A percentile compares a stretch with the other conserved stretches of the same genome.
phyloP scores from a whole-genome alignment of 2,888 invertebrate genomes.

The Drosophila siamana region DNA sequence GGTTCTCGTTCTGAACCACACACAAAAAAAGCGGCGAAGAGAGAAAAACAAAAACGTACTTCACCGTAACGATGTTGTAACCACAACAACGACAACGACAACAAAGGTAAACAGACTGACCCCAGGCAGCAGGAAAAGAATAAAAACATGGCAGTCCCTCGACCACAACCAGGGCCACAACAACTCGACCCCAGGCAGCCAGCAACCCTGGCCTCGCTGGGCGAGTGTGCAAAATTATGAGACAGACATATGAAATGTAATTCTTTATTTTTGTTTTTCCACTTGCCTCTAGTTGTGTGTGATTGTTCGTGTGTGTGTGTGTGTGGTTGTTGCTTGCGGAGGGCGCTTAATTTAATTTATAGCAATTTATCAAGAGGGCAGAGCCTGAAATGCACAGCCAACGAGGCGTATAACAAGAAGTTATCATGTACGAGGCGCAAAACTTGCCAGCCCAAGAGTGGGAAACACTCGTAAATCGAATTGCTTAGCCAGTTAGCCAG shows the following conservation, averaged over 20 bases:
- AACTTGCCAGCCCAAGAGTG: neutral
- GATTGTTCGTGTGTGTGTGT: constrained; percentile 26
- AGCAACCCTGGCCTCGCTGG: constrained; percentile 2
- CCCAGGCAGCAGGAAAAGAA: constrained; percentile 28
- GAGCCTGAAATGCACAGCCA: constrained; percentile 56
- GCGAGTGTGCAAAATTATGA: constrained; percentile 61
- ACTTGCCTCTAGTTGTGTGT: constrained; percentile 32
- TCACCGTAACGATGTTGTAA: constrained; percentile 69
- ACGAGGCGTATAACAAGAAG: constrained; percentile 68
- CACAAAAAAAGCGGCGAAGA: constrained; percentile 11
- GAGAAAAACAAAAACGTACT: constrained; percentile 20
- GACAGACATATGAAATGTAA: constrained; percentile 69
- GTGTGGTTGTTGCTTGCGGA: constrained; percentile 23
- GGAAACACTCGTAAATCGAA: neutral
- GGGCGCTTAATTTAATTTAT: constrained; percentile 74
- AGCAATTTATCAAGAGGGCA: constrained; percentile 70
- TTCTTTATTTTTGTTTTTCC: constrained; percentile 53
- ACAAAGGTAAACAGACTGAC: constrained; percentile 70
- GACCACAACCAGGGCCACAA: constrained; percentile 25
- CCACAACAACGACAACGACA: constrained; percentile 70
- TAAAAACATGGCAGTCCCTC: constrained; percentile 55
- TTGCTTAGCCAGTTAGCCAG: constrained; percentile 3
- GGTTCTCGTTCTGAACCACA: constrained; percentile 7
- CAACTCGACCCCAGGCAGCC: neutral
- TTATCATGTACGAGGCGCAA: constrained; percentile 26